A percentile compares a stretch with the other conserved stretches of the same genome.
phyloP scores from a whole-genome alignment of 2,888 invertebrate species.

The Meloe dianella region DNA sequence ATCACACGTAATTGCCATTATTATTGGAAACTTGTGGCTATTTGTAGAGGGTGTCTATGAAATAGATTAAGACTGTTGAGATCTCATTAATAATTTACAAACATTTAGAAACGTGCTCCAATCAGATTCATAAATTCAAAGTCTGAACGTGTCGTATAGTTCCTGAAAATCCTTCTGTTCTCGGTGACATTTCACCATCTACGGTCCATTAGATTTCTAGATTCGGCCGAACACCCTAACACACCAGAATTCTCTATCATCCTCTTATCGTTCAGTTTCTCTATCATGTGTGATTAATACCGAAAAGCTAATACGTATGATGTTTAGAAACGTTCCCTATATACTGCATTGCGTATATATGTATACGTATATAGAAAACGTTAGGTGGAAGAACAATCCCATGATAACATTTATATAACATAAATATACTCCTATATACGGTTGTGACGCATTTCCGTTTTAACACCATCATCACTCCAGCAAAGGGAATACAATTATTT shows the following conservation, averaged over 20 bases:
- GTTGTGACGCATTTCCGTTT: background rate
- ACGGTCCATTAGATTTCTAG: slow-evolving; percentile 27
- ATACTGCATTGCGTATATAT: background rate
- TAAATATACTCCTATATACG: background rate
- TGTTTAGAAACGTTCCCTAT: background rate
- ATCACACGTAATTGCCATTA: background rate
- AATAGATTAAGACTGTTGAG: background rate
- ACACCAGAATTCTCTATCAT: slow-evolving; percentile 25
- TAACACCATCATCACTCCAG: background rate
- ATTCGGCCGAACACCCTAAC: background rate
- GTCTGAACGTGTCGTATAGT: background rate
- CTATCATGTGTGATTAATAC: slow-evolving; percentile 25
- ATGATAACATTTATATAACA: background rate
- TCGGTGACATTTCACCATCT: slow-evolving; percentile 29
- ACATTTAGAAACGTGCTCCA: background rate
- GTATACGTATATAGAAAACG: background rate
- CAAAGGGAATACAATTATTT: background rate
- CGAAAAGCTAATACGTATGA: background rate
- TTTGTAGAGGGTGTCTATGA: background rate
- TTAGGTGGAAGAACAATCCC: background rate
- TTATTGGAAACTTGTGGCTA: background rate
- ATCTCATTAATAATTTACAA: background rate
- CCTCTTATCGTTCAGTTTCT: slow-evolving; percentile 29
- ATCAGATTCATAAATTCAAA: background rate
- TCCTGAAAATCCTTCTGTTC: background rate